Base-by-base conservation (phyloP, 2,113 vertebrate species). In the Lanius collurio region DNA sequence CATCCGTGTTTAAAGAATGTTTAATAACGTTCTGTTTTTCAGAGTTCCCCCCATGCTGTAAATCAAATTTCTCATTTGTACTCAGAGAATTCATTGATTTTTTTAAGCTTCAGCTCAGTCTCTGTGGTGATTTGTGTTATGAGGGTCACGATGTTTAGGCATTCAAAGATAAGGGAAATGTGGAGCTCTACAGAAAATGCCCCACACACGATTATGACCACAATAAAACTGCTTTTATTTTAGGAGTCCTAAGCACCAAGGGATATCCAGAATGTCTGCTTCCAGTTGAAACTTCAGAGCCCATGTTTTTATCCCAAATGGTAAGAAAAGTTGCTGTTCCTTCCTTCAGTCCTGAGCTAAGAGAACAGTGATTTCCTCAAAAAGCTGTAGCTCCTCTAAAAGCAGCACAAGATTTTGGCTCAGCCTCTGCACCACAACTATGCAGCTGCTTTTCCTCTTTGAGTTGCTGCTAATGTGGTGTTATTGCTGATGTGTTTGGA, bases 261-360 rank as follows among this genome's bases (percentile, higher is more conserved):
- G 94, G 76, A 87, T 50, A 26, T 69, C 41, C 70, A 83, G 93
- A 95, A 64, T 14, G 11, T 39, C 71, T 90, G 20, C 35, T 55
- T 94, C 84, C 87, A 39, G 35, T 65, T 16, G 88, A 81, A 93
- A 96, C 79, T 68, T 68, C 78, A 11, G 50, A 91, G 64, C 55
- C 82, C 3, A 0, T 24, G 42, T 47, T 92, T 83, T 60, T 86
- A 39, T 90, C 97, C 76, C 92, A 97, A 77, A 90, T 70, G 80
- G 98, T 98, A 96, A 97, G 97, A 83, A 79, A 75, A 93, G 35
- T 24, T 55, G 24, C 76, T 78, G 23, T 75, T 85, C 4, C 42
- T 87, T 63, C 19, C 15, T 68, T 35, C 27, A 33, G 1, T 59
- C 22, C 44, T 21, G 7, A 22, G 9, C 49, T 49, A 14, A 52